Conservation (phyloP, 2,888 invertebrate genomes). For the Adelognathus sp. region DNA sequence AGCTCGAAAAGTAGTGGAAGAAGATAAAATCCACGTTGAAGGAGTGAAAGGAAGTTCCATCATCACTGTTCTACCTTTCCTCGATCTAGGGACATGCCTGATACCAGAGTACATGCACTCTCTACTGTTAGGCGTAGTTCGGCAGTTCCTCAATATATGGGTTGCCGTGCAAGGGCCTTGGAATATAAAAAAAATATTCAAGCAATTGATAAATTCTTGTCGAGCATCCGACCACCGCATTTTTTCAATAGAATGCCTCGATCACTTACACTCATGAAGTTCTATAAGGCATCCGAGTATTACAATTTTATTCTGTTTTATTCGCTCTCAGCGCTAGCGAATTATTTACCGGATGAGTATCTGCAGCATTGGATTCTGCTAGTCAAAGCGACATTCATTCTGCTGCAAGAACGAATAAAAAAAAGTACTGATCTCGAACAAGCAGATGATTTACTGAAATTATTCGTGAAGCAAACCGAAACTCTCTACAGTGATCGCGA, state of each 20-base stretch:
- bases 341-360: constrained; percentile 57
- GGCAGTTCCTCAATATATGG: constrained; percentile 43
- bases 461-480: constrained; percentile 60
- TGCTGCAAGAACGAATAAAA: constrained; percentile 53
- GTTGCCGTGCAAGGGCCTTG: constrained; percentile 43
- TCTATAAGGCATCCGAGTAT: constrained; percentile 62
- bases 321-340: constrained; percentile 55
- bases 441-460: constrained; percentile 50
- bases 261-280: constrained; percentile 3
- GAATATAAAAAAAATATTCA: constrained; percentile 51
- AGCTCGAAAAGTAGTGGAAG: constrained; percentile 21
- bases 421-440: constrained; percentile 40
- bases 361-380: constrained; percentile 63
- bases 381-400: constrained; percentile 51
- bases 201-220: constrained; percentile 49
- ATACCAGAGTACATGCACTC: constrained; percentile 63
- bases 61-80: constrained; percentile 41
- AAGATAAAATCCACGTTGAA: constrained; percentile 8
- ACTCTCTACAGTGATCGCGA: constrained; percentile 52
- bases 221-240: constrained; percentile 47
- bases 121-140: constrained; percentile 53
- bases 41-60: constrained; percentile 52
- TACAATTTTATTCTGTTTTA: constrained; percentile 61
- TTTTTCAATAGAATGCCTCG: constrained; percentile 53
- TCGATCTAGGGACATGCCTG: constrained; percentile 56